Base-by-base conservation (phyloP, 2,113 vertebrate species). In the Numida meleagris region DNA sequence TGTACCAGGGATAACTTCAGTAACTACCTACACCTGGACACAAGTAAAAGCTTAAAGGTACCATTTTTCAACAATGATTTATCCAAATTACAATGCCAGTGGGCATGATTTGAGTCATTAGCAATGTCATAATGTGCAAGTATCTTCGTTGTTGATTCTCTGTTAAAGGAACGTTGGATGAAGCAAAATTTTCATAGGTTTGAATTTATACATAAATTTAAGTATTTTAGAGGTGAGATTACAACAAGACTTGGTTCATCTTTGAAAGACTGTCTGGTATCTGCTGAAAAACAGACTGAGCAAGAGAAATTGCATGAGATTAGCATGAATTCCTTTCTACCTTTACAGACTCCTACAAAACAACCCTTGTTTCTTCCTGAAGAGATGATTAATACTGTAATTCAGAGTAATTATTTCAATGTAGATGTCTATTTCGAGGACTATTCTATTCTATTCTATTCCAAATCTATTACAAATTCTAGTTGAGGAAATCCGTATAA, bases 61-160 rank as follows among this genome's bases (percentile, higher is more conserved):
- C 61, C 20, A 40, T 80, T 95, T 93, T 78, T 72, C 91, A 94
- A 25, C 12, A 31, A 85, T 87, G 82, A 81, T 96, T 95, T 97
- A 72, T 70, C 75, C 93, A 96, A 94, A 92, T 96, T 96, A 90
- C 82, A 90, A 96, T 93, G 65, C 68, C 43, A 94, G 36, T 70
- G 68, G 82, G 73, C 81, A 36, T 95, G 94, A 97, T 96, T 96
- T 91, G 76, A 96, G 78, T 94, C 87, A 95, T 96, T 95, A 97
- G 34, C 82, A 94, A 67, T 95, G 96, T 97, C 95, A 86, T 93
- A 72, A 53, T 93, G 95, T 84, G 89, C 89, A 97, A 92, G 97
- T 97, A 89, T 86, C 65, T 97, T 95, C 94, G 70, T 75, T 95
- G 83, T 93, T 97, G 85, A 96, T 93, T 97, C 29, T 46, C 24